Evolutionary conservation across 2,888 invertebrate genomes (phyloP).

Genomic region (Siphonodentalium dalli): DNA sequence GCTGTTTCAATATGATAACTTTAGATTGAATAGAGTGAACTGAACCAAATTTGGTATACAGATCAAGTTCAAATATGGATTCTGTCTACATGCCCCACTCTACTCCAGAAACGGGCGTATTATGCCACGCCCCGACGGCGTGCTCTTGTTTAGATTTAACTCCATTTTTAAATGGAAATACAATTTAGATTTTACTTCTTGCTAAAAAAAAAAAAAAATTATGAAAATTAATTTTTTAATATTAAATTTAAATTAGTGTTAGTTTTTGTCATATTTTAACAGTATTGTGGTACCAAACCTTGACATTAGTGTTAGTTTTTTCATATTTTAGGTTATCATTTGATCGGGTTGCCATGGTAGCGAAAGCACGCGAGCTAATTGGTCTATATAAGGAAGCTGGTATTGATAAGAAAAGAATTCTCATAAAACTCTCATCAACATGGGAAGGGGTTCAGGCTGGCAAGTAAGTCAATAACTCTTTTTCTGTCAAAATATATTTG

Average conservation of each 20-base stretch:
- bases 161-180: too few species aligned
- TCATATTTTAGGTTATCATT: slow-evolving; percentile 81
- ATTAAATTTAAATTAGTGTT: background rate
- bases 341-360: slow-evolving; percentile 88
- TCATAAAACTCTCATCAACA: slow-evolving; percentile 97
- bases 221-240: too few species aligned
- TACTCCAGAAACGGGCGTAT: too few species aligned
- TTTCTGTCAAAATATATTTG: background rate
- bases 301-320: background rate
- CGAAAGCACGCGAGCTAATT: slow-evolving; percentile 88
- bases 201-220: too few species aligned
- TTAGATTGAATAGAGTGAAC: too few species aligned
- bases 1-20: too few species aligned
- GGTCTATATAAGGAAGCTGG: slow-evolving; percentile 88
- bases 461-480: slow-evolving; percentile 71
- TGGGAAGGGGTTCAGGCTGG: slow-evolving; percentile 99
- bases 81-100: too few species aligned
- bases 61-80: too few species aligned
- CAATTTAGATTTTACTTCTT: too few species aligned
- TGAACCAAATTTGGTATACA: too few species aligned
- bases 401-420: slow-evolving; percentile 85
- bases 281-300: background rate
- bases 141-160: too few species aligned
- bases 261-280: background rate
- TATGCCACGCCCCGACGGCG: too few species aligned